Conservation (phyloP, 2,113 vertebrate species). For the Sceloporus undulatus region DNA sequence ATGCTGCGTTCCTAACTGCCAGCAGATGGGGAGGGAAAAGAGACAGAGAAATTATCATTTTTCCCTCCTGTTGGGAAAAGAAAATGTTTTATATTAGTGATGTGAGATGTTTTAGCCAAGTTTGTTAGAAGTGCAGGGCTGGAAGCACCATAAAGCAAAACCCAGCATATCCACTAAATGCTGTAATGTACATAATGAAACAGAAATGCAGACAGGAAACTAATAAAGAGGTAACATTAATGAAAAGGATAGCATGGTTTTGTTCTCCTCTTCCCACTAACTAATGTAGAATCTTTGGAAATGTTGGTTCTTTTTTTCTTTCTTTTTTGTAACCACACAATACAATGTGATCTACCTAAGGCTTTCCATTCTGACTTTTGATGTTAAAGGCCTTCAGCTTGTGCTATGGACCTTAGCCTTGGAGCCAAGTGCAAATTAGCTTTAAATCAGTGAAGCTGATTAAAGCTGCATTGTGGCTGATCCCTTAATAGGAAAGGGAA, state of each 20-base stretch:
- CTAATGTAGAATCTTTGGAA: conserved; percentile 77
- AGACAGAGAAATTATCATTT: conserved; percentile 43
- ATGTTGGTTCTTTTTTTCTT: conserved; percentile 32
- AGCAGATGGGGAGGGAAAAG: conserved; percentile 60
- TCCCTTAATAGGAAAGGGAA: conserved; percentile 73
- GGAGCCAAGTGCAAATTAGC: conserved; percentile 87
- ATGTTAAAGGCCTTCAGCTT: conserved; percentile 82
- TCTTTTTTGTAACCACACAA: conserved; percentile 68
- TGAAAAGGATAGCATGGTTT: conserved; percentile 67
- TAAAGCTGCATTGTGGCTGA: conserved; percentile 83
- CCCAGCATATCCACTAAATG: conserved; percentile 59
- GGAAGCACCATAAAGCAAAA: conserved; percentile 71
- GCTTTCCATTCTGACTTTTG: conserved; percentile 80
- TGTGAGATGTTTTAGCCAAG: conserved; percentile 78
- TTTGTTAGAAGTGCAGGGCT: conserved; percentile 74
- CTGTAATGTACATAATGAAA: conserved; percentile 76
- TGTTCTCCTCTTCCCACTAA: conserved; percentile 64
- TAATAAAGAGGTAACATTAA: conserved; percentile 71
- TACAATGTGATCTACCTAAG: conserved; percentile 80
- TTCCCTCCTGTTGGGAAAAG: conserved; percentile 77
- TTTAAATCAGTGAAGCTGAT: conserved; percentile 89
- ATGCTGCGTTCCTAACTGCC: conserved; percentile 77
- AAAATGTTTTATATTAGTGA: conserved; percentile 78
- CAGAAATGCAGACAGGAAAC: conserved; percentile 69
- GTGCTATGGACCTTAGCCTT: conserved; percentile 83